phyloP scores from a whole-genome alignment of 1,140 invertebrate species.

The Coelopa frigida region DNA sequence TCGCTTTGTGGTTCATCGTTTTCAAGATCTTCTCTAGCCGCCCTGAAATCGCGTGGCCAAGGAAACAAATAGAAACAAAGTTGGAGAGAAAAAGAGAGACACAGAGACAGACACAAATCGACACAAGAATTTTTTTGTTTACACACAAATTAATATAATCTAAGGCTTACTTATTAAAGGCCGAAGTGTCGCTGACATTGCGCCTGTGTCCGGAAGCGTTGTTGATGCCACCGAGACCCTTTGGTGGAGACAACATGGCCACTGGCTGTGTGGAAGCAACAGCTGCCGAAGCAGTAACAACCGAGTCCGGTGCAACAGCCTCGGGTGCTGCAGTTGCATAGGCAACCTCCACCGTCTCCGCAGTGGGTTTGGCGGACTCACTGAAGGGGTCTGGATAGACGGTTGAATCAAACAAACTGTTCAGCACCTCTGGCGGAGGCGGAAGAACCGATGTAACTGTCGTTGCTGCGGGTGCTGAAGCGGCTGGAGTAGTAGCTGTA shows the following conservation, averaged over 20 bases:
- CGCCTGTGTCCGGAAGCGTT: conserved; percentile 55
- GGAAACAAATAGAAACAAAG: conserved; percentile 8
- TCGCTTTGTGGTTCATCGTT: no score
- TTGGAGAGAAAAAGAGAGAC: conserved; percentile 20
- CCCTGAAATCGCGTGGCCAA: background rate
- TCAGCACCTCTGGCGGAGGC: conserved; percentile 20
- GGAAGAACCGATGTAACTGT: no score
- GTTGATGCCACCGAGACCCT: conserved; percentile 17
- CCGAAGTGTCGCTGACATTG: conserved; percentile 81
- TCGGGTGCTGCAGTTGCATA: background rate
- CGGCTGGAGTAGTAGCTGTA: conserved; percentile 31
- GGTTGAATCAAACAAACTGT: conserved; percentile 47
- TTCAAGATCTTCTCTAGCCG: no score
- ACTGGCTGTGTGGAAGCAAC: conserved; percentile 42
- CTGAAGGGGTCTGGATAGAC: conserved; percentile 56
- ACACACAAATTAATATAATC: conserved; percentile 6
- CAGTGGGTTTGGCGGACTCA: conserved; percentile 40
- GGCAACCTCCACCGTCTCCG: background rate
- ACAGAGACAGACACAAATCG: conserved; percentile 23
- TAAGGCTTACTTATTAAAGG: conserved; percentile 69
- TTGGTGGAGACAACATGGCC: conserved; percentile 40
- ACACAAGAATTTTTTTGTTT: conserved; percentile 13
- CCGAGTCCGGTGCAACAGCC: conserved; percentile 6
- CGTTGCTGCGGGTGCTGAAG: conserved; percentile 21
- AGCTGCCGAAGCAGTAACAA: conserved; percentile 9